These are phyloP conservation scores for Octopus sinensis DNA, from an alignment of 1,140 invertebrate species.

Conservation along the genomic window DNA sequence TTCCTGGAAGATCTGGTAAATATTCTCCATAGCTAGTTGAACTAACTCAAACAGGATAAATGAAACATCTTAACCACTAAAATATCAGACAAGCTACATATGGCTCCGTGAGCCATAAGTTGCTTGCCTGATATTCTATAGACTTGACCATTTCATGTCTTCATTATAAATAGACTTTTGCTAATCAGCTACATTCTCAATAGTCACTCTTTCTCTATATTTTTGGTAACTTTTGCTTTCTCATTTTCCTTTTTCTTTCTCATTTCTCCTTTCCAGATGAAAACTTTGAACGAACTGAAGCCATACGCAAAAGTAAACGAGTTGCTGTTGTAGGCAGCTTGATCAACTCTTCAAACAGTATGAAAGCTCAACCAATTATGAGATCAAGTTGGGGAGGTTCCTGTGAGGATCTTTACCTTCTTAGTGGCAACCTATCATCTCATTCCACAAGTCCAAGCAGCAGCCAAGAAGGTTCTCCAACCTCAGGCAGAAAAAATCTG, in stretches of 20 bases:
- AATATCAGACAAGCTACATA: too few relatives aligned
- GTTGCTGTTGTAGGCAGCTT: not conserved
- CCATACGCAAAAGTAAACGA: not conserved
- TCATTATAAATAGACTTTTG: too few relatives aligned
- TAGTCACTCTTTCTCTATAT: too few relatives aligned
- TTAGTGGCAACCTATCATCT: not conserved
- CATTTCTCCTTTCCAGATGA: not conserved
- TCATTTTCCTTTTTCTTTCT: not conserved
- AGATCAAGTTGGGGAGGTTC: not conserved
- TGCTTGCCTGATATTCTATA: too few relatives aligned
- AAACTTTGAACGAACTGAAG: not conserved
- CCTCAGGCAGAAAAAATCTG: not conserved
- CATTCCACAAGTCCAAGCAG: not conserved
- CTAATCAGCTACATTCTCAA: too few relatives aligned
- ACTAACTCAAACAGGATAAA: too few relatives aligned
- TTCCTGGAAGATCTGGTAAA: too few relatives aligned
- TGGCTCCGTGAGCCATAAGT: too few relatives aligned
- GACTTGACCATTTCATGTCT: too few relatives aligned
- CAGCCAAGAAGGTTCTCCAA: not conserved
- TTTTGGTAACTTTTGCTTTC: too few relatives aligned
- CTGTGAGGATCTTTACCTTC: not conserved
- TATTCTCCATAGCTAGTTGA: too few relatives aligned
- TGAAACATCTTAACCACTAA: too few relatives aligned
- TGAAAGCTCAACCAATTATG: not conserved
- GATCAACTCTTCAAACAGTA: constrained; percentile 4